These are phyloP conservation scores for Acropternis orthonyx DNA, from an alignment of 2,797 vertebrate genomes.

Conservation along the genomic window DNA sequence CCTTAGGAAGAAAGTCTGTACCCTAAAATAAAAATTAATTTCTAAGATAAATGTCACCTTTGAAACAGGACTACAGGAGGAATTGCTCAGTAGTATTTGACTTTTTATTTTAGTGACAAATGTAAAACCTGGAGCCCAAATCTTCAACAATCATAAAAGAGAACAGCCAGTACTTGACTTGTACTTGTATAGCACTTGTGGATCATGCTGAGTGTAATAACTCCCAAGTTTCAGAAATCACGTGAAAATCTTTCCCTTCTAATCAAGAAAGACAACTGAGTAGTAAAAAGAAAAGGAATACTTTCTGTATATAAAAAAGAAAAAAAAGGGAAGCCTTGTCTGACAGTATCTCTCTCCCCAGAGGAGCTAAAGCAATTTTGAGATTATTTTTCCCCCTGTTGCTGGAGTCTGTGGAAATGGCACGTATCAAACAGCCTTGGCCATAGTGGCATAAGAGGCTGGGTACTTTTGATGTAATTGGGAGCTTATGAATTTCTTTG, in stretches of 20 bases:
- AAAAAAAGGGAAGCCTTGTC: neutral
- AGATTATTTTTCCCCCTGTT: neutral
- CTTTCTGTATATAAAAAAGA: neutral
- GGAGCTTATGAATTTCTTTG: neutral
- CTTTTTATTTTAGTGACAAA: neutral
- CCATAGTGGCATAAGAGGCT: rapidly evolving
- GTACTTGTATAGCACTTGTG: neutral
- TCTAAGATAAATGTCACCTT: neutral
- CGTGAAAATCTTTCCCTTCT: neutral
- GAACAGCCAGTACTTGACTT: neutral
- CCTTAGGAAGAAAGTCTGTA: neutral
- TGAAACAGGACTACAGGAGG: neutral
- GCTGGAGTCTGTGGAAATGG: neutral
- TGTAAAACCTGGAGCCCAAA: neutral
- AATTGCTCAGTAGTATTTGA: neutral
- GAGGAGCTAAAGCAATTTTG: neutral
- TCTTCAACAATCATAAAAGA: neutral
- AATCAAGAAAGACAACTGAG: neutral
- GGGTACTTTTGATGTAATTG: rapidly evolving
- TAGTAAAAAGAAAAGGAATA: neutral
- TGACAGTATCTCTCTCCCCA: neutral
- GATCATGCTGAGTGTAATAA: neutral
- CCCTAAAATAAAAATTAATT: neutral
- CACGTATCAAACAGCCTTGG: neutral
- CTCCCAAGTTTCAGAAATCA: neutral